Evolutionary conservation across 37 sponge, comb jelly and placozoan genomes (phyloP).

Genomic region (Petrosia ficiformis): DNA sequence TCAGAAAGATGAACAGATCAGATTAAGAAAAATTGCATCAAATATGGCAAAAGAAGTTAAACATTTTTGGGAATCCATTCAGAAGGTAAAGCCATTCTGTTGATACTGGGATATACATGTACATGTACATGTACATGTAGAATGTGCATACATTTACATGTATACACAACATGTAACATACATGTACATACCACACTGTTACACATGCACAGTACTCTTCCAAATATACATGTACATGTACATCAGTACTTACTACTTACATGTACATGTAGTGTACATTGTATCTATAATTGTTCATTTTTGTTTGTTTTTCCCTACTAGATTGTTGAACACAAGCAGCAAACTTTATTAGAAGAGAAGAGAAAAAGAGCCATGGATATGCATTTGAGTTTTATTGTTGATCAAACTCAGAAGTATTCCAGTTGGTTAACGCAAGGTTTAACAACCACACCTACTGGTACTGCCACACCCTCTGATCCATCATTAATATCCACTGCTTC

Average conservation of each 20-base stretch:
- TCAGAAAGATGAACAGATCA: slow-evolving; percentile 72
- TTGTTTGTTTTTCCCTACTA: neutral
- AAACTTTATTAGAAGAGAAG: slow-evolving; percentile 76
- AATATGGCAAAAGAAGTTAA: slow-evolving; percentile 91
- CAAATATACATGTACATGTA: too few species aligned
- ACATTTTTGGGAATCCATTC: slow-evolving; percentile 84
- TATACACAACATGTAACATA: neutral
- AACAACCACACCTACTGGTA: neutral
- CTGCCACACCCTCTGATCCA: neutral
- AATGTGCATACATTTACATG: neutral
- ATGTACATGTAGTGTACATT: too few species aligned
- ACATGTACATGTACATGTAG: neutral
- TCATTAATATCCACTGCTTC: neutral
- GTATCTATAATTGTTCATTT: neutral
- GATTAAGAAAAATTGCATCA: slow-evolving; percentile 82
- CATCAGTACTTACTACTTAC: too few species aligned
- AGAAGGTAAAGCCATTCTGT: slow-evolving; percentile 32
- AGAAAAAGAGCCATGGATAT: slow-evolving; percentile 81
- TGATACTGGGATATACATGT: neutral
- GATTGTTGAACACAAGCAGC: slow-evolving; percentile 83
- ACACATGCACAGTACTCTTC: too few species aligned
- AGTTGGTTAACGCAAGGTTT: slow-evolving; percentile 91
- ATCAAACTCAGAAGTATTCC: slow-evolving; percentile 96
- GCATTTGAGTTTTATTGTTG: slow-evolving; percentile 89
- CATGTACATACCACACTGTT: neutral